Evolutionary conservation across 2,888 invertebrate genomes (phyloP).

Genomic region (Cerastoderma edule): DNA sequence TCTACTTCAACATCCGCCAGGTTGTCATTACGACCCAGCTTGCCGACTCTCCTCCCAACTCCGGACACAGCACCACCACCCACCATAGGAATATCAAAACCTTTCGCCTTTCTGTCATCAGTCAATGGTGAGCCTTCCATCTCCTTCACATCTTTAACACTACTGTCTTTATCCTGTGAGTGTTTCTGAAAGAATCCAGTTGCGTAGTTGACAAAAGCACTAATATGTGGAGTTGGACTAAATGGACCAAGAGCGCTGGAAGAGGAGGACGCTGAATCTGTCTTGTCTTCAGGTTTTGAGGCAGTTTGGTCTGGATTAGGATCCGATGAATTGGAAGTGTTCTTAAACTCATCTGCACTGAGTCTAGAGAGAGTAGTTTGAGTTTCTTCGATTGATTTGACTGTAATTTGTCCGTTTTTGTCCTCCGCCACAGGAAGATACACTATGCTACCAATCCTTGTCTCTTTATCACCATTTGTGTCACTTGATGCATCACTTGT

Average conservation of each 20-base stretch:
- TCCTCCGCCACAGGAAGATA: constrained; percentile 69
- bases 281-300: constrained; percentile 25
- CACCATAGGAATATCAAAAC: constrained; percentile 39
- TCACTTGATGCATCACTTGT: background rate
- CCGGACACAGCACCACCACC: constrained; percentile 30
- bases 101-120: background rate
- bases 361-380: constrained; percentile 57
- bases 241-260: constrained; percentile 70
- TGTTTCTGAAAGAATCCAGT: constrained; percentile 91
- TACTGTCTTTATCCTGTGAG: constrained; percentile 46
- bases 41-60: constrained; percentile 34
- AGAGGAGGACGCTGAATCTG: constrained; percentile 50
- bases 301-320: background rate
- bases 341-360: constrained; percentile 59
- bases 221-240: constrained; percentile 74
- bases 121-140: constrained; percentile 42
- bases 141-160: constrained; percentile 68
- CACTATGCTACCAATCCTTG: constrained; percentile 34
- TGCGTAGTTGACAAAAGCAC: constrained; percentile 95
- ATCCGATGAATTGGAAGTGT: constrained; percentile 41
- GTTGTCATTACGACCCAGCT: constrained; percentile 40
- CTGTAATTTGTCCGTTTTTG: constrained; percentile 54
- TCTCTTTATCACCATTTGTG: constrained; percentile 6
- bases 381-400: constrained; percentile 57
- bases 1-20: constrained; percentile 68